Percentiles rank a stretch among this genome's conserved stretches.
phyloP scores from a whole-genome alignment of 1,140 invertebrate genomes.

The Eumaeus atala region DNA sequence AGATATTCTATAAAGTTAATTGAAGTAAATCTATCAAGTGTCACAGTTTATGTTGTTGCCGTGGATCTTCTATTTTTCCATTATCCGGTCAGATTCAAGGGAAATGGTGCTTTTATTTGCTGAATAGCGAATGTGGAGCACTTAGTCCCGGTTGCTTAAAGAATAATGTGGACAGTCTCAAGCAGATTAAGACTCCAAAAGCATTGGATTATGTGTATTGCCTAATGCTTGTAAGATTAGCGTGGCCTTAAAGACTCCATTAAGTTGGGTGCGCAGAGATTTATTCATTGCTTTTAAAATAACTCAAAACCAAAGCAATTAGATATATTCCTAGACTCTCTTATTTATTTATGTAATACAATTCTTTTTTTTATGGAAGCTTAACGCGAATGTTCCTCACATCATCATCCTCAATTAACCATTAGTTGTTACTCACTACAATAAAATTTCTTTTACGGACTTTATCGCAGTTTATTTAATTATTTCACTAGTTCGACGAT shows the following conservation, averaged over 20 bases:
- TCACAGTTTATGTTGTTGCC: slow-evolving; percentile 15
- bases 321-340: no score
- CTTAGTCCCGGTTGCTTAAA: slow-evolving; percentile 45
- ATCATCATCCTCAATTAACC: no score
- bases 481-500: no score
- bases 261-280: background rate
- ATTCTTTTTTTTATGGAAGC: no score
- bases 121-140: slow-evolving; percentile 66
- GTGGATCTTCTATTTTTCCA: slow-evolving; percentile 46
- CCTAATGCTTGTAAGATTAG: slow-evolving; percentile 2
- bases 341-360: no score
- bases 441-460: no score
- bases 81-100: slow-evolving; percentile 63
- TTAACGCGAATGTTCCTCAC: no score
- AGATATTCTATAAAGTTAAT: no score
- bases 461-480: no score
- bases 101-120: slow-evolving; percentile 66
- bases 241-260: background rate
- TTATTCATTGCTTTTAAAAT: background rate
- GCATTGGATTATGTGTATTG: slow-evolving; percentile 10
- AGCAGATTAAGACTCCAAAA: slow-evolving; percentile 25
- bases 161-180: slow-evolving; percentile 44
- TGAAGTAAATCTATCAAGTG: slow-evolving; percentile 3
- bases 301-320: no score
- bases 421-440: no score